A percentile compares a stretch with the other conserved stretches of the same genome.
phyloP scores from a whole-genome alignment of 2,797 vertebrate genomes.

The Neosalanx taihuensis region DNA sequence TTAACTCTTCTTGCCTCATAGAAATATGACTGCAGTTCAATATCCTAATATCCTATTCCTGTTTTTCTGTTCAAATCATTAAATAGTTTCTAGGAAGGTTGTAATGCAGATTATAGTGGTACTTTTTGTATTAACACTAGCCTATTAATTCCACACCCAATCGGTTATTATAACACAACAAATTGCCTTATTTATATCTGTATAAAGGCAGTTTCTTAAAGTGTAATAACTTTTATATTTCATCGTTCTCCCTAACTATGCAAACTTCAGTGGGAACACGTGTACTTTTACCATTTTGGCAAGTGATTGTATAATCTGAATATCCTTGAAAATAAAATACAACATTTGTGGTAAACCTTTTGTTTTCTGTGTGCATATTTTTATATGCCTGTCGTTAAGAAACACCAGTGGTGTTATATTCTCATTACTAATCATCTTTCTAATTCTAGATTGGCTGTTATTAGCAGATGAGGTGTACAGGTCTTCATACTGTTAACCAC shows the following conservation, averaged over 20 bases:
- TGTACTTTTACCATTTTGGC: conserved; percentile 26
- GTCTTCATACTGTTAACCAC: background rate
- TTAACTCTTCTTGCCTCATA: conserved; percentile 9
- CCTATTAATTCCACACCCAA: background rate
- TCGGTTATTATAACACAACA: conserved; percentile 1
- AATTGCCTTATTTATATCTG: conserved; percentile 3
- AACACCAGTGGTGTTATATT: background rate
- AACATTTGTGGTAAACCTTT: background rate
- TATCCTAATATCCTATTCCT: too few relatives aligned
- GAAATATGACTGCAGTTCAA: background rate
- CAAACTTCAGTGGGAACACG: background rate
- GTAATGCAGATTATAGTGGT: conserved; percentile 6
- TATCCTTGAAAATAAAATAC: conserved; percentile 41
- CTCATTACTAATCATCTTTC: background rate
- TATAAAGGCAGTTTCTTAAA: background rate
- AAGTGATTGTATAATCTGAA: conserved; percentile 36
- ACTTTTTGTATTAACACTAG: conserved; percentile 6
- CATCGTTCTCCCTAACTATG: background rate
- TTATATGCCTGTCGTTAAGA: background rate
- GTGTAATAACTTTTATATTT: conserved; percentile 9
- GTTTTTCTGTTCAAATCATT: background rate
- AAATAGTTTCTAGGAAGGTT: background rate
- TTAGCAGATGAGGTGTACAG: background rate
- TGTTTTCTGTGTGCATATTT: background rate
- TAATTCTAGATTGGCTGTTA: background rate